Conservation (phyloP, 2,797 vertebrate genomes). For the Chiloscyllium punctatum region DNA sequence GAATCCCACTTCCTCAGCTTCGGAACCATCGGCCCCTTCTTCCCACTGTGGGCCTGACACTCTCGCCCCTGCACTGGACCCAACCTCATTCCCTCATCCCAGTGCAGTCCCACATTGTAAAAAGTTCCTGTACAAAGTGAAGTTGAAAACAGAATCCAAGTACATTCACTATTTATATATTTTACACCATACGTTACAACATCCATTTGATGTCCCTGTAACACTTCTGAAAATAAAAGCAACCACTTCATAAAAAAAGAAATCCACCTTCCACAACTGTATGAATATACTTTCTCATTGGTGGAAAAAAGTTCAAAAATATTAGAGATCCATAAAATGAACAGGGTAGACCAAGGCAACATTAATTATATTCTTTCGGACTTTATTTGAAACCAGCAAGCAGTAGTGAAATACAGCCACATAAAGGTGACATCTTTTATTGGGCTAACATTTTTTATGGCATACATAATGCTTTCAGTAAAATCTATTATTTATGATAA, state of each 20-base stretch:
- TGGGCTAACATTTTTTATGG: slow-evolving; percentile 21
- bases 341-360: no score
- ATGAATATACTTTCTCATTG: not conserved
- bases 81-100: no score
- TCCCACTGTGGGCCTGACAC: no score
- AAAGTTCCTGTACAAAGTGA: not conserved
- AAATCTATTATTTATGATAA: slow-evolving; percentile 37
- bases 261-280: not conserved
- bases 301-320: not conserved
- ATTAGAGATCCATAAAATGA: not conserved
- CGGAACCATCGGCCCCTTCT: no score
- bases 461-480: slow-evolving; percentile 9
- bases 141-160: not conserved
- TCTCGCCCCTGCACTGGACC: no score
- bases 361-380: slow-evolving; percentile 29
- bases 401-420: not conserved
- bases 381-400: slow-evolving; percentile 10
- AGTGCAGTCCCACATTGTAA: not conserved
- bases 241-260: not conserved
- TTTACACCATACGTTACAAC: not conserved
- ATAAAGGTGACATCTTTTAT: slow-evolving; percentile 33
- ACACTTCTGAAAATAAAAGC: not conserved
- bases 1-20: no score
- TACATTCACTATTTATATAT: not conserved
- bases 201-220: no score